Evolutionary conservation across 2,113 vertebrate species (phyloP), one percentile per base, ranked within the genome.

Genomic region (Papio anubis): DNA sequence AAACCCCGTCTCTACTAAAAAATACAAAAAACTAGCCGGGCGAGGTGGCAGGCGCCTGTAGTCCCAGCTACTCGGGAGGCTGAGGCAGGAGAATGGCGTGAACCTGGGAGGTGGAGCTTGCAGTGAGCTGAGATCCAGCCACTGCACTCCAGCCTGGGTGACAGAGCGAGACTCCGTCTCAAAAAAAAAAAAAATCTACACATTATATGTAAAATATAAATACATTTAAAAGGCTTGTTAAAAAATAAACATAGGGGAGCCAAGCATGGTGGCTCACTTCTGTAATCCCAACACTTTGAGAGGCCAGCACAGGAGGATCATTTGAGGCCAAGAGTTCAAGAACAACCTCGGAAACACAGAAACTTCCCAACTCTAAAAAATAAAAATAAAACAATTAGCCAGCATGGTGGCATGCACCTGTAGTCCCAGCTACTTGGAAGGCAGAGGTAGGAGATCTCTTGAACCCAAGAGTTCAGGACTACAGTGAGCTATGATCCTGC

Each of bases 171-270:
- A 50, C 13, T 14, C 12, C 0, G 3, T 50, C 48, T 50, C 48
- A 0, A 14, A 50, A 50, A 14, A 14, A 14, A 13, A 13, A 13
- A 78, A 50, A 18, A 92, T 25, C 38, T 61, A 86, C 10, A 81
- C 2, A 95, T 6, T 73, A 59, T 50, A 90, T 43, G n/a, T 50
- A 45, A 90, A 93, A 40, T 82, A 86, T n/a, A 89, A 52, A 88
- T 61, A 83, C 94, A 70, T 35, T 66, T 78, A 96, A 87, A 93
- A 17, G 32, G 6, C 25, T 68, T 43, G 57, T 64, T 78, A 50
- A 94, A 55, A 96, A 96, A 64, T 52, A 76, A 89, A 82, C 78
- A 50, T 11, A 68, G 16, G 10, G 30, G 61, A 55, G 8, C 59
- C 25, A 25, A 25, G 59, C 59, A 61, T 27, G 25, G 59, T 61